Evolutionary conservation across 2,113 vertebrate species (phyloP).

Genomic region (Lampris megalopsis): DNA sequence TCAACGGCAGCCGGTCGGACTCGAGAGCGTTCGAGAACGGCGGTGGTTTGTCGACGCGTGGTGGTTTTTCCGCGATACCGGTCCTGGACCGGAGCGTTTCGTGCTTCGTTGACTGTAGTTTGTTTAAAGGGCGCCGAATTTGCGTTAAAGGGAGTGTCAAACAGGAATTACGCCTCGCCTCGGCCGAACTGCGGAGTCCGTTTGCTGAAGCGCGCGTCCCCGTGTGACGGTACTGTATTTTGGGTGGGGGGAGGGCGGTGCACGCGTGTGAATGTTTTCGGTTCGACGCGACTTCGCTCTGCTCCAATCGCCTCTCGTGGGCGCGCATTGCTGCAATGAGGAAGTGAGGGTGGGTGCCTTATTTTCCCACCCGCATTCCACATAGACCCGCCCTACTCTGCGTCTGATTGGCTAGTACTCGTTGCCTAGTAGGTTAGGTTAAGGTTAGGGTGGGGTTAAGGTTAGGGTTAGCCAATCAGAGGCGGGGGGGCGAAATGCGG

Average conservation of each 20-base stretch:
- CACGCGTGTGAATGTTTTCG: constrained; percentile 45
- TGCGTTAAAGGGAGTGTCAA: constrained; percentile 79
- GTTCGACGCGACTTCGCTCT: constrained; percentile 45
- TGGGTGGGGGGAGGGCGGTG: constrained; percentile 64
- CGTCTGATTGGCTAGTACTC: too few relatives aligned
- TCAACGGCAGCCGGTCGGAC: constrained; percentile 26
- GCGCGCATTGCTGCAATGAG: constrained; percentile 61
- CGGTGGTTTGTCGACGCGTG: background rate
- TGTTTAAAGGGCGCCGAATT: constrained; percentile 78
- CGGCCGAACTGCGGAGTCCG: constrained; percentile 58
- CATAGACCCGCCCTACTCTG: too few relatives aligned
- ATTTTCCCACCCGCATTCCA: too few relatives aligned
- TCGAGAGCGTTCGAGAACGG: constrained; percentile 11
- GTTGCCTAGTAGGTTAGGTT: too few relatives aligned
- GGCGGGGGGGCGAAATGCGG: too few relatives aligned
- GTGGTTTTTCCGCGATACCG: background rate
- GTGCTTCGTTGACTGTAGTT: constrained; percentile 43
- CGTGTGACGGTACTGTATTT: constrained; percentile 73
- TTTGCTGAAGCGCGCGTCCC: constrained; percentile 67
- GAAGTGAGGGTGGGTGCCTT: constrained; percentile 50
- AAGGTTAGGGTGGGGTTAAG: too few relatives aligned
- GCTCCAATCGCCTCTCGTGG: constrained; percentile 38
- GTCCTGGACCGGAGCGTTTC: constrained; percentile 3
- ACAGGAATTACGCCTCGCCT: constrained; percentile 55
- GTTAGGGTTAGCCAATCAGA: too few relatives aligned